These are phyloP conservation scores for Candoia aspera DNA, from an alignment of 2,113 vertebrate genomes.

Conservation along the genomic window DNA sequence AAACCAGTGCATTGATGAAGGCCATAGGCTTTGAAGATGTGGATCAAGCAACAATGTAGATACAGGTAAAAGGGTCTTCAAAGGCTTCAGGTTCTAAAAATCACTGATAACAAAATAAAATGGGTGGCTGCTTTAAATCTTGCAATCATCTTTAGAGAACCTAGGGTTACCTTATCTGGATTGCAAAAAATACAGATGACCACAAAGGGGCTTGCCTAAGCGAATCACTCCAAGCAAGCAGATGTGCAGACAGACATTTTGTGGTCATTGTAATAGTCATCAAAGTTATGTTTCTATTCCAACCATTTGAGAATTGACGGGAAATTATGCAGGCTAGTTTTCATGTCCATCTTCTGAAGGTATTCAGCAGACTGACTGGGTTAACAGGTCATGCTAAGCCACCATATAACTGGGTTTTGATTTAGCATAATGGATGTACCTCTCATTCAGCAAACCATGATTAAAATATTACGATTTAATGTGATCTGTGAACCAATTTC, in stretches of 20 bases:
- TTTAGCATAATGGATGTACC: not conserved
- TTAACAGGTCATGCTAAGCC: not conserved
- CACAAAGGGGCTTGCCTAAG: not conserved
- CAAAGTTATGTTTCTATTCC: not conserved
- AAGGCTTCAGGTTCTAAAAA: too few relatives aligned
- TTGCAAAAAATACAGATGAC: not conserved
- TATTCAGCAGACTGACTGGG: not conserved
- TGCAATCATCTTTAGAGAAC: not conserved
- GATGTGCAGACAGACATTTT: not conserved
- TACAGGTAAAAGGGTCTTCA: not conserved
- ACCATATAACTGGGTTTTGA: not conserved
- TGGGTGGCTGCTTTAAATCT: not conserved
- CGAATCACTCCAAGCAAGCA: not conserved
- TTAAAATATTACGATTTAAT: not conserved
- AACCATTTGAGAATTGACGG: not conserved
- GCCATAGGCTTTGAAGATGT: not conserved
- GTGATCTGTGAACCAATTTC: not conserved
- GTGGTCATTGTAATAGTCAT: not conserved
- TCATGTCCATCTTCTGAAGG: not conserved
- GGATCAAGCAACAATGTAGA: not conserved
- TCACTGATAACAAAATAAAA: not conserved
- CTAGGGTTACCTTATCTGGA: not conserved
- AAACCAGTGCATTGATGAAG: not conserved
- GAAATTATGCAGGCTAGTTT: not conserved
- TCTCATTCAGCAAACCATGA: not conserved